phyloP scores from a whole-genome alignment of 2,888 invertebrate genomes.

The Synergus umbraculus region DNA sequence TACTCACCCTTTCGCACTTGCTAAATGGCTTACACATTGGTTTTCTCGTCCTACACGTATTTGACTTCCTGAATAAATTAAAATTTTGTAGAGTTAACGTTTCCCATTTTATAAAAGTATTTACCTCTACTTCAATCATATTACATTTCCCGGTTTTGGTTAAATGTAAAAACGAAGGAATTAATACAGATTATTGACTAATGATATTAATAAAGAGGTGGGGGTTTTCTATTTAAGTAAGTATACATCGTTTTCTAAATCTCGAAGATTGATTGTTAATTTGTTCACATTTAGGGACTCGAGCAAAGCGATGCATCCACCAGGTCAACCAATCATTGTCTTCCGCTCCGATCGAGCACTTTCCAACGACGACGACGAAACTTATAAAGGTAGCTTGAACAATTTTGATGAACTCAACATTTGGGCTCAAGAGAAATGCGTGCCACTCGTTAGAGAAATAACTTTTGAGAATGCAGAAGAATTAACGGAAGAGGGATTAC shows the following conservation, averaged over 20 bases:
- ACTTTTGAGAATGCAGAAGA: slow-evolving; percentile 99
- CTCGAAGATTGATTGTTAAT: neutral
- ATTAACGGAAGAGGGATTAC: slow-evolving; percentile 97
- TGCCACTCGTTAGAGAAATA: slow-evolving; percentile 97
- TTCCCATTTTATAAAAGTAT: neutral
- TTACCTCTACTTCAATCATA: too few relatives aligned
- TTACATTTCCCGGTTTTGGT: neutral
- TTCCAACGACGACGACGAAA: slow-evolving; percentile 90
- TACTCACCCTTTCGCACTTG: slow-evolving; percentile 1
- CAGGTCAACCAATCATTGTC: slow-evolving; percentile 88
- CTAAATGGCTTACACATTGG: neutral
- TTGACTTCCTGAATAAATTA: neutral
- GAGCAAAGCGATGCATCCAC: slow-evolving; percentile 90
- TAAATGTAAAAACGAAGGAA: neutral
- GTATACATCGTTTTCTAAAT: neutral
- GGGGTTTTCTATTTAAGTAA: neutral
- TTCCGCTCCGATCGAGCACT: slow-evolving; percentile 89
- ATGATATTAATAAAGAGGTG: neutral
- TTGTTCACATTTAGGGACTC: slow-evolving; percentile 78
- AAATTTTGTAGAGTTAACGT: neutral
- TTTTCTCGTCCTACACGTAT: neutral
- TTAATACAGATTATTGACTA: neutral
- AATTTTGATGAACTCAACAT: slow-evolving; percentile 91
- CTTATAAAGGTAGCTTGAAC: slow-evolving; percentile 85
- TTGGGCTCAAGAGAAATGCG: slow-evolving; percentile 96